These are phyloP conservation scores for Diabrotica undecimpunctata DNA, from an alignment of 1,140 invertebrate genomes.

Conservation along the genomic window DNA sequence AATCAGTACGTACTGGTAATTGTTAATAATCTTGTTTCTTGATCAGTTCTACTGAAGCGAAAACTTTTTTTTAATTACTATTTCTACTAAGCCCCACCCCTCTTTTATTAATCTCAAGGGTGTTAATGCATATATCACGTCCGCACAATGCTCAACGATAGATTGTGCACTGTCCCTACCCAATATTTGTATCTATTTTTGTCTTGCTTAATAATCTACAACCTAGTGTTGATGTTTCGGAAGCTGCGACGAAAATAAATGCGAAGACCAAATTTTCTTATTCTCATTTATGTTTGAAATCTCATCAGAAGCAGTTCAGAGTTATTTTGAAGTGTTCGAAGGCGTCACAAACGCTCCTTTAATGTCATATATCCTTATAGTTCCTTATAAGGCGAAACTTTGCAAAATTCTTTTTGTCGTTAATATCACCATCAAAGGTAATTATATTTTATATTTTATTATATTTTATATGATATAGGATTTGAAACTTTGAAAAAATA, in stretches of 20 bases:
- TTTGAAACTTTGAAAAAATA: no score
- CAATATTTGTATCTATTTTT: neutral
- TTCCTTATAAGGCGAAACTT: conserved; percentile 4
- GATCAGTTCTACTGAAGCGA: no score
- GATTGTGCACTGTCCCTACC: neutral
- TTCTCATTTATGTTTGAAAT: neutral
- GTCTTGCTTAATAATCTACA: neutral
- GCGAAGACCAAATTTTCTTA: neutral
- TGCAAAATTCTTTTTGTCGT: conserved; percentile 4
- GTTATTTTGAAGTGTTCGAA: neutral
- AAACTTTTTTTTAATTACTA: no score
- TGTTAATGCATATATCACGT: no score
- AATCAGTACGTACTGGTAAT: no score
- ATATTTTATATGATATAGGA: no score
- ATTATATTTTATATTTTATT: neutral
- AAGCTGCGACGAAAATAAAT: conserved; percentile 4
- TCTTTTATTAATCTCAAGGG: no score
- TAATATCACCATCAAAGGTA: conserved; percentile 9
- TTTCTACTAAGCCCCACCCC: no score
- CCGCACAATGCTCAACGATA: no score
- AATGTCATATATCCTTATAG: conserved; percentile 5
- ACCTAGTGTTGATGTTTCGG: conserved; percentile 4
- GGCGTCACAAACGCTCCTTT: neutral
- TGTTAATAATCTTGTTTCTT: no score
- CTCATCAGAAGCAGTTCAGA: neutral